Conservation (phyloP, 2,113 vertebrate species). For the Motacilla alba region DNA sequence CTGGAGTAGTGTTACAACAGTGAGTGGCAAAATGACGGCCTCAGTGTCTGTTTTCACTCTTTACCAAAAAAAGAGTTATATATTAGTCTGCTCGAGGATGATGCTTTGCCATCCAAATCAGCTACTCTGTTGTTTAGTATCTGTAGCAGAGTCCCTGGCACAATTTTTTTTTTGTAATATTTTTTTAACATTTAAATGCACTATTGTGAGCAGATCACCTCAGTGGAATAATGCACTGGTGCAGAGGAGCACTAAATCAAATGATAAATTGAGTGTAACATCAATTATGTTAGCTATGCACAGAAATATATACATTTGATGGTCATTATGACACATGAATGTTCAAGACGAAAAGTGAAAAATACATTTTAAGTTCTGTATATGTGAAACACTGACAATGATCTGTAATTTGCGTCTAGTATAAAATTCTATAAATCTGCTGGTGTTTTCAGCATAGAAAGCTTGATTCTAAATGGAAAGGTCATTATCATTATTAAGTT, state of each 20-base stretch:
- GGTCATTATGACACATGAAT: constrained; percentile 50
- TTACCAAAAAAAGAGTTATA: background rate
- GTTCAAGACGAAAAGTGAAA: constrained; percentile 60
- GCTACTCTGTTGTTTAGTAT: constrained; percentile 43
- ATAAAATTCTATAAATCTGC: constrained; percentile 73
- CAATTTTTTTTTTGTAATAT: background rate
- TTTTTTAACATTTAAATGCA: constrained; percentile 42
- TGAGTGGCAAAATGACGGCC: background rate
- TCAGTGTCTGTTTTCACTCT: background rate
- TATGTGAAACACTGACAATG: constrained; percentile 59
- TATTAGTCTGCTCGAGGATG: background rate
- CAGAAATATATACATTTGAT: constrained; percentile 72
- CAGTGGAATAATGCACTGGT: constrained; percentile 60
- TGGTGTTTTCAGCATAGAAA: constrained; percentile 69
- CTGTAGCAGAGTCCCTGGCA: constrained; percentile 1
- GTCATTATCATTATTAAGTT: constrained; percentile 80
- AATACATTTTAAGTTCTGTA: constrained; percentile 61
- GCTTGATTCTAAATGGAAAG: constrained; percentile 75
- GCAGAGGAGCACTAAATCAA: constrained; percentile 67
- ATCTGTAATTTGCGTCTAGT: constrained; percentile 58
- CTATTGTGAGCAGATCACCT: constrained; percentile 43
- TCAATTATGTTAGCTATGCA: constrained; percentile 72
- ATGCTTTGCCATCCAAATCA: background rate
- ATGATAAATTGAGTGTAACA: constrained; percentile 73
- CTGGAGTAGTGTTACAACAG: background rate